These are phyloP conservation scores for Gastracanthus pulcherrimus DNA, from an alignment of 2,888 invertebrate genomes.

Conservation along the genomic window DNA sequence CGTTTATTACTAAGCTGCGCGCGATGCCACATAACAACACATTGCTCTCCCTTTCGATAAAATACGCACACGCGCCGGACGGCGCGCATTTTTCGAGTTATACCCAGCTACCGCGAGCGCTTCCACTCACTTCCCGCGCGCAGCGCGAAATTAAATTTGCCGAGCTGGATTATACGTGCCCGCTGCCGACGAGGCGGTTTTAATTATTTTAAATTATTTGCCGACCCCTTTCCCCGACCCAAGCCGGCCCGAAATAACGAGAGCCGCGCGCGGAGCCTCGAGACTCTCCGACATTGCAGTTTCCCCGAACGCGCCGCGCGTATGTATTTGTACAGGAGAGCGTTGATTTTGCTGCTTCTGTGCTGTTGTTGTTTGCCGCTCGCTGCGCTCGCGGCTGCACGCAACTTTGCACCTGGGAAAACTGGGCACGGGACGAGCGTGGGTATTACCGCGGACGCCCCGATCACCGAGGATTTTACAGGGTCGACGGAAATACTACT, in stretches of 20 bases:
- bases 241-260: conserved; percentile 16
- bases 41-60: neutral
- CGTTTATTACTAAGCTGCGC: neutral
- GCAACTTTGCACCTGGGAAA: too few species aligned
- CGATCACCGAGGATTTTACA: too few species aligned
- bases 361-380: too few species aligned
- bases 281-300: conserved; percentile 11
- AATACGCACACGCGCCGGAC: neutral
- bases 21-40: conserved; percentile 47
- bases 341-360: neutral
- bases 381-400: too few species aligned
- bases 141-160: conserved; percentile 70
- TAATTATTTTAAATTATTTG: conserved; percentile 71
- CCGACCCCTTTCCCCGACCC: neutral
- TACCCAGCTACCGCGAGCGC: neutral
- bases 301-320: neutral
- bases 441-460: too few species aligned
- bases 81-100: conserved; percentile 17
- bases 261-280: neutral
- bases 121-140: neutral
- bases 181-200: conserved; percentile 58
- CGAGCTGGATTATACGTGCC: conserved; percentile 64
- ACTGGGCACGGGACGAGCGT: too few species aligned
- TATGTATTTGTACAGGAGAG: neutral
- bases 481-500: too few species aligned